Evolutionary conservation across 2,797 vertebrate genomes (phyloP), one percentile per base, ranked within the genome.

Genomic region (Spinus pinus): DNA sequence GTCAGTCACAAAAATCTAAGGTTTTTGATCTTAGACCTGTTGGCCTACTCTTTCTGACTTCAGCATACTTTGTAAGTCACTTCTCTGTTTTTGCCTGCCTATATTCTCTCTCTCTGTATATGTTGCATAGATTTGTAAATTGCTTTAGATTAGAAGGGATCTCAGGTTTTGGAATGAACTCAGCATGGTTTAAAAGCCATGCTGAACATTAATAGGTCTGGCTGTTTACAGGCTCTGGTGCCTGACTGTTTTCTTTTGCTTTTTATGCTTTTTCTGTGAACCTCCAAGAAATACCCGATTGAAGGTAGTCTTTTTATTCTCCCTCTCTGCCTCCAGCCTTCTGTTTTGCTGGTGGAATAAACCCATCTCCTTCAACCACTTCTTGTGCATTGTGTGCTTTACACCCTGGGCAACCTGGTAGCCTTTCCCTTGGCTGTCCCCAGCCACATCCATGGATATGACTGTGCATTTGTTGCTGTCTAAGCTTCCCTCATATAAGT

Each of bases 201-300:
- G 19, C 13, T 16, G 31, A 46, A 7, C 12, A 12, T 50, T 4
- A 62, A 61, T 35, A 53, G 27, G 6, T 49, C 7, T 60, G 7
- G 1, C 51, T 84, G 7, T 19, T 54, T 42, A 39, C 0, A 0
- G 50, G 14, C n/a, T 84, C 31, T 31, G 27, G 21, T 78, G 33
- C 61, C 44, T 70, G 77, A 41, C 35, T 16, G 39, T 69, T 86
- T 77, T 23, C 10, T 87, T 54, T 62, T 80, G 23, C 51, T 31
- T 81, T 47, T 60, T 28, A 37, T 56, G 37, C 6, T 64, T 74
- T 47, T 51, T 21, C 41, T 65, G 15, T 81, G 35, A 74, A 31
- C 18, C 18, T 81, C 49, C 28, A 50, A 49, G 35, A 66, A 74
- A 37, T 35, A 31, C 12, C 28, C 37, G 7, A 41, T 56, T 41